Evolutionary conservation across 2,888 invertebrate species (phyloP).

Genomic region (Abscondita cerata): DNA sequence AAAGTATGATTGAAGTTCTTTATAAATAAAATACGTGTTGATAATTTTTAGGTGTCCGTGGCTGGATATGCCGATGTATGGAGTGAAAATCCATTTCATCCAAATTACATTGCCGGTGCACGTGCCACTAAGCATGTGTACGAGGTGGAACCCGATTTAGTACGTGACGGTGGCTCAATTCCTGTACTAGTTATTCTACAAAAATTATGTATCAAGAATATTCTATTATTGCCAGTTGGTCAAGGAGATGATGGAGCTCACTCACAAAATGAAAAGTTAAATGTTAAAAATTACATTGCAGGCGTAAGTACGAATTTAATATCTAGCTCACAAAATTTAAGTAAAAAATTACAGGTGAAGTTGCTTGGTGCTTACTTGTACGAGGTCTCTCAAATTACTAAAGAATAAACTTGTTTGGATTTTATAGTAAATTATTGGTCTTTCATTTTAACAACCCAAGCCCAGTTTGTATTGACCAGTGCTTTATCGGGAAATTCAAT

Average conservation of each 20-base stretch:
- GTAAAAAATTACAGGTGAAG: conserved; percentile 92
- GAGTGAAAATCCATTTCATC: conserved; percentile 92
- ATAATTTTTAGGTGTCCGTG: conserved; percentile 53
- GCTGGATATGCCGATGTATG: conserved; percentile 86
- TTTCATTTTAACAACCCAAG: conserved; percentile 62
- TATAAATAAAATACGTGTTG: conserved; percentile 24
- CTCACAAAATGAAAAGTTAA: conserved; percentile 97
- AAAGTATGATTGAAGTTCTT: conserved; percentile 59
- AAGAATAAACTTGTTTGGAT: too few species aligned
- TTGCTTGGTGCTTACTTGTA: conserved; percentile 88
- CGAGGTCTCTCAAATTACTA: conserved; percentile 71
- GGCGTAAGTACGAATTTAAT: conserved; percentile 70
- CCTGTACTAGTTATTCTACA: conserved; percentile 94
- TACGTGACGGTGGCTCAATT: conserved; percentile 97
- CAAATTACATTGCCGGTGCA: conserved; percentile 90
- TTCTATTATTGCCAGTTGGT: conserved; percentile 93
- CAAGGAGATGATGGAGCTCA: conserved; percentile 98
- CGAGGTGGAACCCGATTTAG: conserved; percentile 90
- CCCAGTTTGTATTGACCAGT: conserved; percentile 56
- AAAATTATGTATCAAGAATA: conserved; percentile 91
- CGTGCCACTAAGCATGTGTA: conserved; percentile 85
- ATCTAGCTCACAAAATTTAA: too few species aligned
- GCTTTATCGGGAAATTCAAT: conserved; percentile 59
- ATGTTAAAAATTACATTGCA: conserved; percentile 90
- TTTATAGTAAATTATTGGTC: too few species aligned